These are phyloP conservation scores for Venturia canescens DNA, from an alignment of 1,140 invertebrate genomes.

Conservation along the genomic window DNA sequence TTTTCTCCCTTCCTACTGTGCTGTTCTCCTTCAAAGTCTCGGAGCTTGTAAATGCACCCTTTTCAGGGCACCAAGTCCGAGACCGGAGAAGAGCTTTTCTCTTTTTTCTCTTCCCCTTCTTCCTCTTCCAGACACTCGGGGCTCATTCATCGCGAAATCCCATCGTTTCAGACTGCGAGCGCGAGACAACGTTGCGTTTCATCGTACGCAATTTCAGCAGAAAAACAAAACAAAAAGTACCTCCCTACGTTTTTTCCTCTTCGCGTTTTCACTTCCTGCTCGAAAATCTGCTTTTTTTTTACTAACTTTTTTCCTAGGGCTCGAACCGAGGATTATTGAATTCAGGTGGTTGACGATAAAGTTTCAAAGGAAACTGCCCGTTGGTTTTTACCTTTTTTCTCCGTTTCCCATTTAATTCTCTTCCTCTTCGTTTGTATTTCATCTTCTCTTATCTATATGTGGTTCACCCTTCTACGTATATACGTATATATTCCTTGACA, in stretches of 20 bases:
- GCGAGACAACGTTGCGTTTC: background rate
- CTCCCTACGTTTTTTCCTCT: background rate
- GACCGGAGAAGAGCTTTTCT: too few relatives aligned
- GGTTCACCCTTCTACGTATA: background rate
- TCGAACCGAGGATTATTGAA: slow-evolving; percentile 4
- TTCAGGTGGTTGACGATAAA: slow-evolving; percentile 17
- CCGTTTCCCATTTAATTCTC: background rate
- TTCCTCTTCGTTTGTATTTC: background rate
- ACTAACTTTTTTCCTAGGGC: background rate
- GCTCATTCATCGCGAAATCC: slow-evolving; percentile 38
- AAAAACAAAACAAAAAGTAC: background rate
- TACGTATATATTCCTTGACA: slow-evolving; percentile 8
- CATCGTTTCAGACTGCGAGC: too few relatives aligned
- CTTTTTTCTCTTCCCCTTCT: too few relatives aligned
- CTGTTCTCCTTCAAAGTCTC: too few relatives aligned
- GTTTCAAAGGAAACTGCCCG: background rate
- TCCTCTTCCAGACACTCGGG: slow-evolving; percentile 24
- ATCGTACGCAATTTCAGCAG: background rate
- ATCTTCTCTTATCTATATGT: background rate
- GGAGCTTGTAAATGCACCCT: too few relatives aligned
- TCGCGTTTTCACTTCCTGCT: background rate
- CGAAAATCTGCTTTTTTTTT: background rate
- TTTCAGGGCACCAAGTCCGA: too few relatives aligned
- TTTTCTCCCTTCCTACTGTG: too few relatives aligned
- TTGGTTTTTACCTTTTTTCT: slow-evolving; percentile 4